Conservation (phyloP, 2,113 vertebrate genomes). For the Equus przewalskii region DNA sequence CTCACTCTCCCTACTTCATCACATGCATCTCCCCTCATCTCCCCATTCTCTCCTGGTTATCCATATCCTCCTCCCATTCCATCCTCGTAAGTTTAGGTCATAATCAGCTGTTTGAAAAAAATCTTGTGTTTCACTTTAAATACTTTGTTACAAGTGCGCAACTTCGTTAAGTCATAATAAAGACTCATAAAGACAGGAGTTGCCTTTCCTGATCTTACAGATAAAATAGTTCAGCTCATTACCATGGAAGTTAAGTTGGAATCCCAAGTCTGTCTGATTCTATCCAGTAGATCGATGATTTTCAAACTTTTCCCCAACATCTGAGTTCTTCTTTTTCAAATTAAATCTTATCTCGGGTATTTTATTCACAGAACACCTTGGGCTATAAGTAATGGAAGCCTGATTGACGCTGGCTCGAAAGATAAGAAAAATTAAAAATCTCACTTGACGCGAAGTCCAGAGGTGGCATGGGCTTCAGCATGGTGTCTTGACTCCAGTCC, state of each 20-base stretch:
- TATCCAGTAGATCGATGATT: neutral
- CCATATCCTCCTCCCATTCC: neutral
- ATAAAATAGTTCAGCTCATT: neutral
- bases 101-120: neutral
- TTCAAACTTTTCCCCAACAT: neutral
- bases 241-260: neutral
- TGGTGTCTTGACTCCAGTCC: neutral
- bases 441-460: neutral
- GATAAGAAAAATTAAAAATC: neutral
- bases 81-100: neutral
- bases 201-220: neutral
- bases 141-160: neutral
- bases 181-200: neutral
- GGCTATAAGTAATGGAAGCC: neutral
- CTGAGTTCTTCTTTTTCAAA: neutral
- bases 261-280: neutral
- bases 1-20: neutral
- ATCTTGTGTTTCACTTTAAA: neutral
- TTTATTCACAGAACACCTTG: neutral
- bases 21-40: neutral
- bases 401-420: neutral
- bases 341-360: neutral
- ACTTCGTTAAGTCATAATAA: neutral
- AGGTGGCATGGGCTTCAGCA: neutral
- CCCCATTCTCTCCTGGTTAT: neutral